Conservation (phyloP, 2,888 invertebrate genomes). For the Drymonia ruficornis region DNA sequence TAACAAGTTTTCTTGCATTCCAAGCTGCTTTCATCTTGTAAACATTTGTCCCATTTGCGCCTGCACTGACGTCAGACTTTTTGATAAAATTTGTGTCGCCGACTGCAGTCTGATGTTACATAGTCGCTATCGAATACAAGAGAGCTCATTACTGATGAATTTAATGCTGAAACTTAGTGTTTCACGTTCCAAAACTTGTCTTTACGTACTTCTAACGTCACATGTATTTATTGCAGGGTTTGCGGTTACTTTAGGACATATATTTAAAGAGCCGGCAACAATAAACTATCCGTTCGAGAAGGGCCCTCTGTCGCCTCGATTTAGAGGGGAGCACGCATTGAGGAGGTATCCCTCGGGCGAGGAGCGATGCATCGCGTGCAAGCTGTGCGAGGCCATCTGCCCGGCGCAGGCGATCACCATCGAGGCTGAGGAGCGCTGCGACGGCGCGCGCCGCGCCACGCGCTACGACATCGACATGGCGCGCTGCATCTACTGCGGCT, state of each 20-base stretch:
- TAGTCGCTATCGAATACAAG: constrained; percentile 32
- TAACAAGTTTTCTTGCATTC: neutral
- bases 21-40: neutral
- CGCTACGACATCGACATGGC: constrained; percentile 99
- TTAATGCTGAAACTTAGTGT: constrained; percentile 8
- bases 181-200: neutral
- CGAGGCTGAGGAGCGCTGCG: constrained; percentile 97
- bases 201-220: neutral
- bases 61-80: constrained; percentile 12
- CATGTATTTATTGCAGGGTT: constrained; percentile 83
- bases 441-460: constrained; percentile 97
- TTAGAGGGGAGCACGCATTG: constrained; percentile 99
- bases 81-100: constrained; percentile 12
- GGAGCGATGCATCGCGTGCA: constrained; percentile 99
- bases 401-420: constrained; percentile 99
- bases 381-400: constrained; percentile 99
- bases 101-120: constrained; percentile 22
- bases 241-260: constrained; percentile 90
- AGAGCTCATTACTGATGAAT: constrained; percentile 25
- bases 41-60: neutral
- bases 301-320: constrained; percentile 98
- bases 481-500: constrained; percentile 99
- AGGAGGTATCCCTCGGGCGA: constrained; percentile 98
- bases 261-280: constrained; percentile 94
- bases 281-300: constrained; percentile 99